Conservation (phyloP, 53 echinoderm and acorn worm genomes). For the Glandiceps talaboti region DNA sequence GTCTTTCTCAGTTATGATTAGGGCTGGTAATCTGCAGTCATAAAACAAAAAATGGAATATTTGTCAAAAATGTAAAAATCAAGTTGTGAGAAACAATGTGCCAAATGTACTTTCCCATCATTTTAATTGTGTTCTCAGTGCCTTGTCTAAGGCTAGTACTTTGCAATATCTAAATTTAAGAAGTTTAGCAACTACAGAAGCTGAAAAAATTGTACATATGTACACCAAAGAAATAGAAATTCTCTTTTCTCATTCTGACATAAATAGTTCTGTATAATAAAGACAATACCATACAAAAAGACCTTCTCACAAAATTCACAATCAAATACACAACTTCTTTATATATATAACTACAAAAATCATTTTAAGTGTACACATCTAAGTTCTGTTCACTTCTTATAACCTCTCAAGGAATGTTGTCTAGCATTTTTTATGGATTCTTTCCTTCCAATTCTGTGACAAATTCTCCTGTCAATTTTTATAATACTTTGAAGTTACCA, state of each 20-base stretch:
- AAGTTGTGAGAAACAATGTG: background rate
- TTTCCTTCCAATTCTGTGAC: too few species aligned
- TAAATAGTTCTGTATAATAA: background rate
- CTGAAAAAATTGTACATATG: background rate
- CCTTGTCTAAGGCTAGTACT: background rate
- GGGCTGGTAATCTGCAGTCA: too few species aligned
- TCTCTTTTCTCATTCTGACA: background rate
- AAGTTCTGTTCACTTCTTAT: too few species aligned
- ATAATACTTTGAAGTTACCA: too few species aligned
- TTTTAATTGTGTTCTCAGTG: background rate
- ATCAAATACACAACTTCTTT: background rate
- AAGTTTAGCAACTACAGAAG: background rate
- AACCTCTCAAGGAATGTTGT: too few species aligned
- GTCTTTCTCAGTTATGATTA: too few species aligned
- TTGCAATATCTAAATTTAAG: background rate
- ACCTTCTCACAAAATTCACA: background rate
- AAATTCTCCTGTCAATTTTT: too few species aligned
- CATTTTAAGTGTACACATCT: too few species aligned
- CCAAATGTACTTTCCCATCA: background rate
- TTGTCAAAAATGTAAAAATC: too few species aligned
- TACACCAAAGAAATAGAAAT: background rate
- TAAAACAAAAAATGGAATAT: too few species aligned
- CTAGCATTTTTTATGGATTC: too few species aligned
- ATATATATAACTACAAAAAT: background rate
- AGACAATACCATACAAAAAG: background rate